Base-by-base conservation (phyloP, 2,888 invertebrate species). In the Myopa testacea region DNA sequence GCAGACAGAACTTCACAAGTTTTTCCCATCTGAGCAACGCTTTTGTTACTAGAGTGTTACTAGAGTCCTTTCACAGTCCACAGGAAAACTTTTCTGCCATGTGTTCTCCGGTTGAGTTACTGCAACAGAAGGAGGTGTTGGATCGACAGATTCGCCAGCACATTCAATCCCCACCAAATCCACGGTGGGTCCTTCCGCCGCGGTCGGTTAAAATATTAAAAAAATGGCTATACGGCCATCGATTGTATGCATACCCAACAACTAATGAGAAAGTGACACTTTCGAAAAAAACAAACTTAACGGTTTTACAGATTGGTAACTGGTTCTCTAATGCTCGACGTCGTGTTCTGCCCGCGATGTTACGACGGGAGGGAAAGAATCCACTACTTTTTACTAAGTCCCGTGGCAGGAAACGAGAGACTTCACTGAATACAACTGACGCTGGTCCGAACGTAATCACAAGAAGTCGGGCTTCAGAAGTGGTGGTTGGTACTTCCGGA, bases 261-360 rank as follows among this genome's bases (percentile, higher is more conserved):
- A 98, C 98, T 87, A 95, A 95, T 34, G 97, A 98, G 90, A 98
- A 98, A 87, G 91, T 95, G 45, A 93, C 94, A 0, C 91, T 98
- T 67, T 95, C 97, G 65, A 94, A 94, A 87, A 95, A 96, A 85
- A 96, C 97, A 0, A 94, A 95, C 87, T 91, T 96, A 74, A 96
- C 97, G 0, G 95, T 97, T 12, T 90, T 98, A 55, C 77, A 92
- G 92, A 92, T 97, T 71, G 97, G 97, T 91, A 98, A 98, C 90
- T 98, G 98, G 97, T 98, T 98, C 88, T 98, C 98, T 82, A 98
- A 98, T 90, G 97, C 98, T 0, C 93, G 98, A 0, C 93, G 98
- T 38, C 93, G 98, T 84, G 96, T 98, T 88, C 90, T 98, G 81
- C 97, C 98, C 0, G 97, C 97, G 90, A 96, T 98, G 94, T 96